phyloP scores from a whole-genome alignment of 2,888 invertebrate species.

The Nomada ruficornis region DNA sequence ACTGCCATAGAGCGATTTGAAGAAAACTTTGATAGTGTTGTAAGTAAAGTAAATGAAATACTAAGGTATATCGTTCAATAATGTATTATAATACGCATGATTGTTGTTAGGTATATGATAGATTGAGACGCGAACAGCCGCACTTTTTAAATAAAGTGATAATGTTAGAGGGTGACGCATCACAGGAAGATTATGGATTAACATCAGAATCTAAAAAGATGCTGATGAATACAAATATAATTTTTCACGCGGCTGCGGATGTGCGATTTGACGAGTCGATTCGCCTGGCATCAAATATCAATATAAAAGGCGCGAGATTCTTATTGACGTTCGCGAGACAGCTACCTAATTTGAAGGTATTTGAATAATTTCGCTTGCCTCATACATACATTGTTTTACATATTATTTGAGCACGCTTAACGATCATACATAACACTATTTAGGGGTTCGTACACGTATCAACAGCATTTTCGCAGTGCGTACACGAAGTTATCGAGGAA shows the following conservation, averaged over 20 bases:
- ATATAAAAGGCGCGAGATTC: conserved; percentile 89
- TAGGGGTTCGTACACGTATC: conserved; percentile 81
- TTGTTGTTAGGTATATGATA: conserved; percentile 84
- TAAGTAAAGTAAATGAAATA: conserved; percentile 69
- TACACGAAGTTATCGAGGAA: conserved; percentile 78
- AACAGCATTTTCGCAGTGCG: conserved; percentile 81
- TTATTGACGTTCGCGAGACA: conserved; percentile 88
- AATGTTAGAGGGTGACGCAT: conserved; percentile 86
- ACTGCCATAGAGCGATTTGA: conserved; percentile 77
- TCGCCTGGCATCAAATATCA: conserved; percentile 88
- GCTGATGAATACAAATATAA: conserved; percentile 86
- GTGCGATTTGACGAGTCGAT: conserved; percentile 91
- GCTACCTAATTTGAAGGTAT: conserved; percentile 88
- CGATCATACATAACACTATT: not conserved
- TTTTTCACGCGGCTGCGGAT: conserved; percentile 92
- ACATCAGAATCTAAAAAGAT: conserved; percentile 84
- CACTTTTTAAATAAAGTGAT: conserved; percentile 85
- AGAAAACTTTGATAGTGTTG: conserved; percentile 79
- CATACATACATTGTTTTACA: too few species aligned
- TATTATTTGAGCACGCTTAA: not conserved
- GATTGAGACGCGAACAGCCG: conserved; percentile 84
- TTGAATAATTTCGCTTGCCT: not conserved
- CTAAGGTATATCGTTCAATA: not conserved
- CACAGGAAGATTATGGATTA: conserved; percentile 85
- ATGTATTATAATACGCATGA: not conserved